A percentile compares a stretch with the other conserved stretches of the same genome.
Conservation (phyloP, 2,797 vertebrate species). For the Chrosomus eos region DNA sequence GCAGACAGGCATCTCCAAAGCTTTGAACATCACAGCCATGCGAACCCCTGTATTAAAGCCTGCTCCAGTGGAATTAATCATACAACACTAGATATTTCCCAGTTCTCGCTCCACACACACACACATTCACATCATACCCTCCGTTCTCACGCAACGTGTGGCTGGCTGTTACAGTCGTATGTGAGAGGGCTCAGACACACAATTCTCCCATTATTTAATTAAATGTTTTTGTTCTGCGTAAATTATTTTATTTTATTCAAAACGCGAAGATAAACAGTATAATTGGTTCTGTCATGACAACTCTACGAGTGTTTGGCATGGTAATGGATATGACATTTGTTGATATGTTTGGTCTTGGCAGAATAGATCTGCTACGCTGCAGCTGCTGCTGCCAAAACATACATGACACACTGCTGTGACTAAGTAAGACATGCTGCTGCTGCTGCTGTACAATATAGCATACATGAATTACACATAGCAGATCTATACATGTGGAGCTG, state of each 20-base stretch:
- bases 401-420: no score
- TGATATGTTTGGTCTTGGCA: not conserved
- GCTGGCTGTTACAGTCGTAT: not conserved
- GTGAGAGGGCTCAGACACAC: slow-evolving; percentile 29
- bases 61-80: slow-evolving; percentile 1
- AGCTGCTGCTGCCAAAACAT: not conserved
- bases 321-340: not conserved
- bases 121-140: not conserved
- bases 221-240: slow-evolving; percentile 54
- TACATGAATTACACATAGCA: not conserved
- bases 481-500: not conserved
- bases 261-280: slow-evolving; percentile 52
- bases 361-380: not conserved
- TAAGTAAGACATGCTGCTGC: not conserved
- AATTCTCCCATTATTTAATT: slow-evolving; percentile 22
- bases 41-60: not conserved
- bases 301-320: not conserved
- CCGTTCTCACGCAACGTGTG: not conserved
- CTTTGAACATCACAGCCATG: slow-evolving; percentile 9
- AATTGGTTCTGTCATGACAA: slow-evolving; percentile 28
- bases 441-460: not conserved
- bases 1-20: slow-evolving; percentile 17
- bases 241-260: slow-evolving; percentile 50
- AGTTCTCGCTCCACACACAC: slow-evolving; percentile 6
- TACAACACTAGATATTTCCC: slow-evolving; percentile 14